phyloP scores from a whole-genome alignment of 2,797 vertebrate genomes.

The Eremophila alpestris region DNA sequence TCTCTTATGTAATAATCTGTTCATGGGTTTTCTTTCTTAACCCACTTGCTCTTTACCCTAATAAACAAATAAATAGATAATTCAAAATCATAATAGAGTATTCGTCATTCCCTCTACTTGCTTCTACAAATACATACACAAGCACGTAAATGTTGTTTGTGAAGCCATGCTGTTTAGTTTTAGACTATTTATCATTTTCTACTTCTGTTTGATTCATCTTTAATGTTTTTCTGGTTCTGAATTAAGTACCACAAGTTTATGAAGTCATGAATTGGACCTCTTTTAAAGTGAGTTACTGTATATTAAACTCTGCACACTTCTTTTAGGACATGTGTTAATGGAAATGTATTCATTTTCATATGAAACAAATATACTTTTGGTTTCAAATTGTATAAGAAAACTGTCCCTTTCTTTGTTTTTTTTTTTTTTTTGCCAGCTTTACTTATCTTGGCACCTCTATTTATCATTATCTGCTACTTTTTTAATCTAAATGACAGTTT shows the following conservation, averaged over 20 bases:
- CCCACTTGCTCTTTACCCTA: background rate
- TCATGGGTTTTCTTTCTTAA: background rate
- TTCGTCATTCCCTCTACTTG: background rate
- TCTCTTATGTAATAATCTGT: background rate
- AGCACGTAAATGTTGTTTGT: background rate
- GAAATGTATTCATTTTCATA: background rate
- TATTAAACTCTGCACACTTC: background rate
- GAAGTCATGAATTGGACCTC: background rate
- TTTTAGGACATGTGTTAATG: background rate
- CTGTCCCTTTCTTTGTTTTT: background rate
- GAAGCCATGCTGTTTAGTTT: background rate
- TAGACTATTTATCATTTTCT: background rate
- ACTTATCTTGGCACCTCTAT: background rate
- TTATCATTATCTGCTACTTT: background rate
- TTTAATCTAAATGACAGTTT: background rate
- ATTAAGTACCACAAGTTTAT: background rate
- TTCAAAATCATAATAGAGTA: background rate
- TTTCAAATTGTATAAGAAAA: background rate
- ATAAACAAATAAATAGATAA: background rate
- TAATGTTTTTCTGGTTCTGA: background rate
- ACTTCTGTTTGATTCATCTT: background rate
- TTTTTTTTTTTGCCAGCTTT: background rate
- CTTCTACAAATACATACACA: background rate
- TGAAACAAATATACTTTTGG: background rate
- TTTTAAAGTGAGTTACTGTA: background rate